These are phyloP conservation scores for Theonella swinhoei DNA, from an alignment of 37 sponge, comb jelly and placozoan genomes.

Conservation along the genomic window DNA sequence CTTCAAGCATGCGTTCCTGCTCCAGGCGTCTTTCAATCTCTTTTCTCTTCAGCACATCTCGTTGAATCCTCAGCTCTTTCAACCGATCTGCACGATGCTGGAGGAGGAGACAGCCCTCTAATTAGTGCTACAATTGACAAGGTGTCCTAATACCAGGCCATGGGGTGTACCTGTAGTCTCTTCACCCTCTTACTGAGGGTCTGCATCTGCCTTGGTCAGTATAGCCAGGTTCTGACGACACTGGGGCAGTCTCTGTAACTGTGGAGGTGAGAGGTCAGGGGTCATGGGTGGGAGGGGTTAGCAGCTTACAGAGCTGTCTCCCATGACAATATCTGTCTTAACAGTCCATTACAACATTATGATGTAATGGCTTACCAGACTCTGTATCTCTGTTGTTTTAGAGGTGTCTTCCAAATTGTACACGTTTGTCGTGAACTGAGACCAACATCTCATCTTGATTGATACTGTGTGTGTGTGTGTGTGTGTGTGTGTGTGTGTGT, in stretches of 20 bases:
- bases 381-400: not conserved
- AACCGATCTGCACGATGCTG: conserved; percentile 55
- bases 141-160: not conserved
- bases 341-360: not conserved
- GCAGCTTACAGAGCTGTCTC: not conserved
- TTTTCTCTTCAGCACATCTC: conserved; percentile 32
- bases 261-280: too few species aligned
- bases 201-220: conserved; percentile 33
- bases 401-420: conserved; percentile 39
- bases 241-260: not conserved
- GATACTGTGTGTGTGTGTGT: not conserved
- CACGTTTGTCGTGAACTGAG: conserved; percentile 50
- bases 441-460: conserved; percentile 13
- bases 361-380: not conserved
- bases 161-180: conserved; percentile 38
- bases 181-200: conserved; percentile 35
- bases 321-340: too few species aligned
- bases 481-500: not conserved
- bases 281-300: not conserved
- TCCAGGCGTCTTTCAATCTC: conserved; percentile 28
- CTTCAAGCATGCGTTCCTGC: conserved; percentile 60
- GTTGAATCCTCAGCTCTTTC: conserved; percentile 33
- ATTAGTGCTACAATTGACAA: not conserved
- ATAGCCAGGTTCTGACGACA: not conserved
- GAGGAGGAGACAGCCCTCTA: too few species aligned